Percentiles rank a stretch among this genome's conserved stretches.
Conservation (phyloP, 2,113 vertebrate species). For the Sapayoa aenigma region DNA sequence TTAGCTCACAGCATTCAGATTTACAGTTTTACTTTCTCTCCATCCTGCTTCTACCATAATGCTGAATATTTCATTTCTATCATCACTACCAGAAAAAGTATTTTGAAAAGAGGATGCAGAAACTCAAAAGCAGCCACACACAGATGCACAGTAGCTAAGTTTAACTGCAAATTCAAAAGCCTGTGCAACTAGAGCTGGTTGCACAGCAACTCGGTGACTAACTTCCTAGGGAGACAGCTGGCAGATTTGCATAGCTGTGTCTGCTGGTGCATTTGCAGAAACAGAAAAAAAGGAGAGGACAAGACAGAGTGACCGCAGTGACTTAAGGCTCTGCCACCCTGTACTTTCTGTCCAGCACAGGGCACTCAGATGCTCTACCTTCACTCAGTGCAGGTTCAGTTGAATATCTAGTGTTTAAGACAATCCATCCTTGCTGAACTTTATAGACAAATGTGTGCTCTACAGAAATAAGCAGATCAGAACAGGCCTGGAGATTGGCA, state of each 20-base stretch:
- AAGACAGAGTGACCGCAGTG: fast-evolving
- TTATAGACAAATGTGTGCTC: neutral
- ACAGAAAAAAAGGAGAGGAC: neutral
- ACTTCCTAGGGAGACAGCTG: neutral
- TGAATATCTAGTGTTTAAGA: neutral
- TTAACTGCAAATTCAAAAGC: neutral
- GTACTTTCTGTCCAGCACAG: neutral
- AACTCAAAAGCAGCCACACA: neutral
- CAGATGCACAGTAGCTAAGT: neutral
- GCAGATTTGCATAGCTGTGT: neutral
- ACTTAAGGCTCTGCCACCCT: neutral
- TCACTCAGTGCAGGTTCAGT: neutral
- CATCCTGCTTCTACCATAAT: neutral
- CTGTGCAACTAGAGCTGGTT: neutral
- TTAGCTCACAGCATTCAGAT: neutral
- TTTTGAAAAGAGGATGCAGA: neutral
- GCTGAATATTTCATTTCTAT: neutral
- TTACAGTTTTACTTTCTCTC: neutral
- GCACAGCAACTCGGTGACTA: neutral
- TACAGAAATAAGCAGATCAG: neutral
- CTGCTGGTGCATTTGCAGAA: neutral
- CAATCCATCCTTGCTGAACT: neutral
- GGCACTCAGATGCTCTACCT: neutral
- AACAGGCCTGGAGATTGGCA: neutral
- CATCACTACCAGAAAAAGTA: neutral